Percentiles rank a stretch among this genome's conserved stretches.
phyloP scores from a whole-genome alignment of 2,113 vertebrate species.

The Xiphophorus maculatus region DNA sequence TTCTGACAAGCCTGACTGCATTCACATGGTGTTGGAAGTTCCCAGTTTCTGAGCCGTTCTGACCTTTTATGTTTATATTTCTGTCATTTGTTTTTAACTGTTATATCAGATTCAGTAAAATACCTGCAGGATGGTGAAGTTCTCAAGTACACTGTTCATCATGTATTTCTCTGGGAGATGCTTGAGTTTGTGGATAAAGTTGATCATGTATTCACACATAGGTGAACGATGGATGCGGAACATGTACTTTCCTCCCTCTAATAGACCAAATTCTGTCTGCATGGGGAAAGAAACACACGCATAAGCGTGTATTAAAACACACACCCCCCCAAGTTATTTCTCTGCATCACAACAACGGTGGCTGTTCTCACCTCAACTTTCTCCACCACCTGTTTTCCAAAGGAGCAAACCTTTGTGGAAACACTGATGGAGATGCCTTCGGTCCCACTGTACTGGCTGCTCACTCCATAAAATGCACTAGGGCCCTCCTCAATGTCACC shows the following conservation, averaged over 20 bases:
- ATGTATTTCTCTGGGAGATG: slow-evolving; percentile 97
- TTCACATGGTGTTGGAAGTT: too few species aligned
- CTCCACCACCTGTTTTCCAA: slow-evolving; percentile 95
- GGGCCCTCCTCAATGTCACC: slow-evolving; percentile 89
- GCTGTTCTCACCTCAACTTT: slow-evolving; percentile 90
- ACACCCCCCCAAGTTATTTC: background rate
- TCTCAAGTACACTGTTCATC: slow-evolving; percentile 98
- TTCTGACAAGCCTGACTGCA: too few species aligned
- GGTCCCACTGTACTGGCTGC: slow-evolving; percentile 92
- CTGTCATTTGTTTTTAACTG: too few species aligned
- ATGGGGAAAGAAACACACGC: background rate
- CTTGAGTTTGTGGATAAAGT: slow-evolving; percentile 97
- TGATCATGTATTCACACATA: slow-evolving; percentile 98
- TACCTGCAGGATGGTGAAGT: slow-evolving; percentile 97
- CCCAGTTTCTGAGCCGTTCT: too few species aligned
- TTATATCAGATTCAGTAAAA: background rate
- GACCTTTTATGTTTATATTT: too few species aligned
- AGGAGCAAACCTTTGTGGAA: slow-evolving; percentile 96
- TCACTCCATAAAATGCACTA: slow-evolving; percentile 90
- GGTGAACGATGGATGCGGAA: slow-evolving; percentile 94
- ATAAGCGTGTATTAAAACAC: background rate
- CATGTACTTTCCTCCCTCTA: slow-evolving; percentile 90
- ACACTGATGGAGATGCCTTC: slow-evolving; percentile 96
- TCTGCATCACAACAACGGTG: fast-evolving
- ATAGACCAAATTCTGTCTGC: slow-evolving; percentile 91